Evolutionary conservation across 1,140 invertebrate genomes (phyloP).

Genomic region (Pseudomyrmex concolor): DNA sequence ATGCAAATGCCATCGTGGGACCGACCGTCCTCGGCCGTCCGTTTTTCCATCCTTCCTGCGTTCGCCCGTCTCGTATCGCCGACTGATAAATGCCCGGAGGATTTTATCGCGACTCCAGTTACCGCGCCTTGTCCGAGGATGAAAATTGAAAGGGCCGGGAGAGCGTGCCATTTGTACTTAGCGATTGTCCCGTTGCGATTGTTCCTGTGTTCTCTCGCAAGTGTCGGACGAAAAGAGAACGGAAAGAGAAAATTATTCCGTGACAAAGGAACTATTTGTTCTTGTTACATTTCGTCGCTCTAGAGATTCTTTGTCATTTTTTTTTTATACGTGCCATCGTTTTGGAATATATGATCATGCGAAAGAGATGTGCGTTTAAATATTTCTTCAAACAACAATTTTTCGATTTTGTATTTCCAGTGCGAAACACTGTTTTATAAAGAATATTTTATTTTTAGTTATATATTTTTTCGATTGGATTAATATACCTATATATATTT

Average conservation of each 20-base stretch:
- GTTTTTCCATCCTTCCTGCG: background rate
- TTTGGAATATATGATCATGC: background rate
- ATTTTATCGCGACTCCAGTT: conserved; percentile 52
- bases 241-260: background rate
- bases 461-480: background rate
- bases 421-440: background rate
- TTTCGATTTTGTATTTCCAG: background rate
- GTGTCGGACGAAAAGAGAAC: background rate
- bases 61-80: conserved; percentile 33
- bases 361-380: background rate
- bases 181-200: conserved; percentile 39
- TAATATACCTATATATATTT: background rate
- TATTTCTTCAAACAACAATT: background rate
- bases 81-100: conserved; percentile 55
- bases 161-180: conserved; percentile 43
- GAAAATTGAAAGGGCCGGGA: conserved; percentile 48
- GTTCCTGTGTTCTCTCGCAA: background rate
- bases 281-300: background rate
- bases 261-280: background rate
- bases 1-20: conserved; percentile 69
- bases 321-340: background rate
- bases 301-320: background rate
- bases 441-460: too few relatives aligned
- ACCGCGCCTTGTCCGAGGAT: conserved; percentile 45
- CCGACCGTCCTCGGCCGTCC: conserved; percentile 21